These are phyloP conservation scores for Onthophagus taurus DNA, from an alignment of 1,140 invertebrate species.

Conservation along the genomic window DNA sequence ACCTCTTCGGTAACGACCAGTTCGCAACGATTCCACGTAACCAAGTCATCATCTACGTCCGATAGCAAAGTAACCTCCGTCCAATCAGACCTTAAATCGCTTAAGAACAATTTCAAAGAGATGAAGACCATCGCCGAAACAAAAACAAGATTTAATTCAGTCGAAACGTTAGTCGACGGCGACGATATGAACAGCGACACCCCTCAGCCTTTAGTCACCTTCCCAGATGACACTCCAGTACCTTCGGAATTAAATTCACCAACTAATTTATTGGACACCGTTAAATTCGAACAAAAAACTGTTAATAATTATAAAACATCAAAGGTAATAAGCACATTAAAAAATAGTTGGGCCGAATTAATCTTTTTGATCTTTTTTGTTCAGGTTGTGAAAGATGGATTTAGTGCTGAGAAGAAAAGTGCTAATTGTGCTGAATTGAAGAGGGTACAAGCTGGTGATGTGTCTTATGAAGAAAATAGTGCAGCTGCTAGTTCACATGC, in stretches of 20 bases:
- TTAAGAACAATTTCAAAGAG: conserved; percentile 68
- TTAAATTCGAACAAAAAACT: conserved; percentile 71
- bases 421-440: conserved; percentile 71
- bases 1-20: conserved; percentile 25
- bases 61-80: conserved; percentile 59
- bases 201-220: conserved; percentile 56
- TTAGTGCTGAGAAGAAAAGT: conserved; percentile 65
- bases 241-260: conserved; percentile 42
- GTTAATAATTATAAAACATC: conserved; percentile 69
- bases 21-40: conserved; percentile 39
- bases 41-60: conserved; percentile 45
- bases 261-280: conserved; percentile 48
- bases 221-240: conserved; percentile 63
- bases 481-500: conserved; percentile 46
- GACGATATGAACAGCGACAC: conserved; percentile 23
- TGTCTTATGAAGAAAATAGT: conserved; percentile 67
- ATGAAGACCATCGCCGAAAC: conserved; percentile 53
- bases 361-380: conserved; percentile 3
- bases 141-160: conserved; percentile 21
- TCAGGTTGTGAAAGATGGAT: conserved; percentile 66
- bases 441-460: conserved; percentile 65
- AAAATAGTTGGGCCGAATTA: too few species aligned
- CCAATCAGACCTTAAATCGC: conserved; percentile 63
- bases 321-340: conserved; percentile 48
- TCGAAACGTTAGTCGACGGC: conserved; percentile 18